These are phyloP conservation scores for Ochotona curzoniae DNA, from an alignment of 2,113 vertebrate genomes.

Conservation along the genomic window DNA sequence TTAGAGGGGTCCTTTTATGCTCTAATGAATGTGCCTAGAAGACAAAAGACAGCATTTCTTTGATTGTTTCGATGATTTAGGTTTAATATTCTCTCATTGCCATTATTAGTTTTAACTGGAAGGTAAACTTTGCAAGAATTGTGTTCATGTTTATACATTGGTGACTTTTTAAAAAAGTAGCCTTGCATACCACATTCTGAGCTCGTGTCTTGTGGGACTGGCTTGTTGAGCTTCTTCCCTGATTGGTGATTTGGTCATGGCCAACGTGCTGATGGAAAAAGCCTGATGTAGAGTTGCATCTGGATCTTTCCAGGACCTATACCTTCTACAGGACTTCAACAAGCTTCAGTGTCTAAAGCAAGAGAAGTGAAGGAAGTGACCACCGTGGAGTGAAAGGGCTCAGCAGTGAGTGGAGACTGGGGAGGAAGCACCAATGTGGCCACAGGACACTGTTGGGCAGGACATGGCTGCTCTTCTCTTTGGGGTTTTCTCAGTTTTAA, in stretches of 20 bases:
- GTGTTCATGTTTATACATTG: background rate
- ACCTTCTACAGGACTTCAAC: background rate
- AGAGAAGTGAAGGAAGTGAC: background rate
- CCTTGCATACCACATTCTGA: background rate
- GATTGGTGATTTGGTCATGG: background rate
- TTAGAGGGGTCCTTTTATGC: background rate
- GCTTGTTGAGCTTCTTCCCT: background rate
- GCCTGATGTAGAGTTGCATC: background rate
- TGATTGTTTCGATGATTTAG: background rate
- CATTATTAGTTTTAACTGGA: constrained; percentile 29
- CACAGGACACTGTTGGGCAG: background rate
- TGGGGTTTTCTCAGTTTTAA: background rate
- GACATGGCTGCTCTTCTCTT: background rate
- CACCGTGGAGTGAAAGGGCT: background rate
- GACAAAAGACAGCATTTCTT: background rate
- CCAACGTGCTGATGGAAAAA: background rate
- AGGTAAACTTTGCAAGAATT: background rate
- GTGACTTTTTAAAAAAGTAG: background rate
- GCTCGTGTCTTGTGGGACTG: background rate
- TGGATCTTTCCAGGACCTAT: background rate
- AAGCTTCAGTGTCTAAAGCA: background rate
- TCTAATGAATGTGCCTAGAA: background rate
- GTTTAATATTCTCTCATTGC: background rate
- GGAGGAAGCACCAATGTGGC: background rate
- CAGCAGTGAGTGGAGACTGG: background rate